Conservation (phyloP, 2,113 vertebrate species). For the Heterotilapia buettikoferi region DNA sequence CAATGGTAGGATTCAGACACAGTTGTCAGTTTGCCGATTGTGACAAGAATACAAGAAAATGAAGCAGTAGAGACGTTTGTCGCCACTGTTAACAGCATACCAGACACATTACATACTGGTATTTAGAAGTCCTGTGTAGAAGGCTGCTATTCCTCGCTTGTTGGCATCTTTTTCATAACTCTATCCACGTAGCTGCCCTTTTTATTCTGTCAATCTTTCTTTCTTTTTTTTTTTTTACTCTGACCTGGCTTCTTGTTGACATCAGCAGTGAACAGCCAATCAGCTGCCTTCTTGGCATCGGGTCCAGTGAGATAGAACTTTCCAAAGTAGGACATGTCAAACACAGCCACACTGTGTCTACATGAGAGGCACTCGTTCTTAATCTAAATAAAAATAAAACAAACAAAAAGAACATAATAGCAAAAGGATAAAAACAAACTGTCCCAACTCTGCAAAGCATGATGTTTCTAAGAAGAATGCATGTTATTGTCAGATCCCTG, state of each 20-base stretch:
- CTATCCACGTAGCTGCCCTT: not conserved
- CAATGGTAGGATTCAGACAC: not conserved
- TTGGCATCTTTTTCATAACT: not conserved
- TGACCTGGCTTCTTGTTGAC: conserved; percentile 86
- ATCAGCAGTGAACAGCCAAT: conserved; percentile 93
- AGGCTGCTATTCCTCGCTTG: not conserved
- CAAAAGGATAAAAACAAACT: not conserved
- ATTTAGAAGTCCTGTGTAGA: not conserved
- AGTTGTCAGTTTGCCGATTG: not conserved
- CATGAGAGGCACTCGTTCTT: conserved; percentile 85
- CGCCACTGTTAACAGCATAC: not conserved
- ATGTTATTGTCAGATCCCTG: not conserved
- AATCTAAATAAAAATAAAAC: conserved; percentile 73
- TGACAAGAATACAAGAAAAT: not conserved
- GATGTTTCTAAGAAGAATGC: not conserved
- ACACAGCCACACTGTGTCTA: conserved; percentile 80
- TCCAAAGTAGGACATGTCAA: conserved; percentile 98
- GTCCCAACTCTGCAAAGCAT: not conserved
- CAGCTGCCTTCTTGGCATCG: conserved; percentile 83
- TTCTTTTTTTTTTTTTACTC: not conserved
- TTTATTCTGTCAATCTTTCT: conserved; percentile 10
- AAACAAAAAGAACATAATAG: not conserved
- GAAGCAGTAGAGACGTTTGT: not conserved
- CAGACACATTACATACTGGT: not conserved
- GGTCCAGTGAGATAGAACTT: conserved; percentile 93